Conservation (phyloP, 2,888 invertebrate species). For the Platypus cylindrus region DNA sequence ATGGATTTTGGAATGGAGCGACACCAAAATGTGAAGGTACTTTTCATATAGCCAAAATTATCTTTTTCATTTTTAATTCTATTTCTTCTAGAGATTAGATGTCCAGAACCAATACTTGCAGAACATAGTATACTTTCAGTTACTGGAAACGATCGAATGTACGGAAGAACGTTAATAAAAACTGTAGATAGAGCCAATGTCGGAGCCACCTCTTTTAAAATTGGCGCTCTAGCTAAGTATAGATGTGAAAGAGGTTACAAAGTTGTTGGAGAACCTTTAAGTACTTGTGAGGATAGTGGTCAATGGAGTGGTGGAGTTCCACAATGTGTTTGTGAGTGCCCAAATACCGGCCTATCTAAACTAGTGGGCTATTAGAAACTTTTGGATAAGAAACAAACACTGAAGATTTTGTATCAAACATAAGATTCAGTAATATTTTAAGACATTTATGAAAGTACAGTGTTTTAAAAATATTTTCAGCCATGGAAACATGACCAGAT, state of each 20-base stretch:
- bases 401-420: too few species aligned
- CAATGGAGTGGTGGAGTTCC: slow-evolving; percentile 76
- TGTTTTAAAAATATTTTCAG: too few species aligned
- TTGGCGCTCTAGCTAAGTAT: slow-evolving; percentile 77
- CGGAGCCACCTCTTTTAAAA: slow-evolving; percentile 65
- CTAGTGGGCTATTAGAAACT: neutral
- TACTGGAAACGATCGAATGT: slow-evolving; percentile 82
- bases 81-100: slow-evolving; percentile 62
- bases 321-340: slow-evolving; percentile 68
- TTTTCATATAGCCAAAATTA: neutral
- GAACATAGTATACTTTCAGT: slow-evolving; percentile 79
- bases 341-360: too few species aligned
- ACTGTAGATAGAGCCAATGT: slow-evolving; percentile 55
- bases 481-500: too few species aligned
- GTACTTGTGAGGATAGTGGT: slow-evolving; percentile 76
- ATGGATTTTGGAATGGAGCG: slow-evolving; percentile 70
- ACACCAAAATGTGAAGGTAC: slow-evolving; percentile 82
- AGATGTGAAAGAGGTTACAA: slow-evolving; percentile 83
- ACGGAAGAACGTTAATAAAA: slow-evolving; percentile 68
- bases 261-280: slow-evolving; percentile 70
- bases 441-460: too few species aligned
- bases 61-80: neutral
- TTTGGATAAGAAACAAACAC: too few species aligned
- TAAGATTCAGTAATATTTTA: too few species aligned
- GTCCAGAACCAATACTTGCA: slow-evolving; percentile 69